A percentile compares a stretch with the other conserved stretches of the same genome.
phyloP scores from a whole-genome alignment of 1,140 invertebrate species.

The Lepidurus apus region DNA sequence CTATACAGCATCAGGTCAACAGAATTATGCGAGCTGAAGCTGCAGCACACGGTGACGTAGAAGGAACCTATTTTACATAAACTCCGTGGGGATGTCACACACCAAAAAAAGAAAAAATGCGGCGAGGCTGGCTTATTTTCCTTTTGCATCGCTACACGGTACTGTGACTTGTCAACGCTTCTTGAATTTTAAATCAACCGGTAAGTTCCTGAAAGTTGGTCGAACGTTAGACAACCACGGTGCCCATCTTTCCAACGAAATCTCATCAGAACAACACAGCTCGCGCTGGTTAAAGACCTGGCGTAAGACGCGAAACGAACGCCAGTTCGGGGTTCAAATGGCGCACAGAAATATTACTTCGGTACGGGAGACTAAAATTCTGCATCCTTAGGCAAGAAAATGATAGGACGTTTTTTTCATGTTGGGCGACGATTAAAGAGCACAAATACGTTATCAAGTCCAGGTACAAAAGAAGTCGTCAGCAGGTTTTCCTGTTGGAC shows the following conservation, averaged over 20 bases:
- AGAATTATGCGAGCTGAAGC: not conserved
- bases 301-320: too few species aligned
- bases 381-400: not conserved
- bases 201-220: not conserved
- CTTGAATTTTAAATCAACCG: not conserved
- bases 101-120: not conserved
- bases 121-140: not conserved
- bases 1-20: not conserved
- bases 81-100: not conserved
- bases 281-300: too few species aligned
- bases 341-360: too few species aligned
- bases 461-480: slow-evolving; percentile 4
- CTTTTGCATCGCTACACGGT: not conserved
- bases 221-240: not conserved
- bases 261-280: not conserved
- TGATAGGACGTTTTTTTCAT: not conserved
- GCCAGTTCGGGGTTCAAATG: too few species aligned
- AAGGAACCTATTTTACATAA: slow-evolving; percentile 16
- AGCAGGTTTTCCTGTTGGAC: not conserved
- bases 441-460: not conserved
- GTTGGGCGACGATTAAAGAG: not conserved
- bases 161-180: not conserved
- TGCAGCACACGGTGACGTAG: not conserved
- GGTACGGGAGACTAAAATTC: not conserved
- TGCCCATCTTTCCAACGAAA: not conserved